Conservation (phyloP, 2,888 invertebrate species). For the Oxycera nigricornis region DNA sequence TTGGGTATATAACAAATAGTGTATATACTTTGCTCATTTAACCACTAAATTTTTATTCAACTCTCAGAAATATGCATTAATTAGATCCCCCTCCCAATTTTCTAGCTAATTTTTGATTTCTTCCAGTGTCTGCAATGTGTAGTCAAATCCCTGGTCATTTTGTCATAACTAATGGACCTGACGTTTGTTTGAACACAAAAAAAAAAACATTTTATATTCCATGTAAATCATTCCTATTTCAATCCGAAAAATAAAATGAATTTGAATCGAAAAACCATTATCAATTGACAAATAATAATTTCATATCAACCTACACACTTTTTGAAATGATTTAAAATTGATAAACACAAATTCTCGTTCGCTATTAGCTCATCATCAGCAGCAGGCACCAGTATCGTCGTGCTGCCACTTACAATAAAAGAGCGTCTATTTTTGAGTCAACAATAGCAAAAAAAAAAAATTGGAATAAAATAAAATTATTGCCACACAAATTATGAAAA, state of each 20-base stretch:
- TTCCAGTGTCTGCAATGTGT: no score
- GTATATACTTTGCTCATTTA: no score
- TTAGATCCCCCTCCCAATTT: no score
- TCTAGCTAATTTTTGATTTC: no score
- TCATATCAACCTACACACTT: constrained; percentile 27
- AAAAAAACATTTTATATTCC: no score
- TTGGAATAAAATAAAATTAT: constrained; percentile 19
- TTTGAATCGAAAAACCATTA: background rate
- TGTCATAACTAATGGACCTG: no score
- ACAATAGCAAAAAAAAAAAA: background rate
- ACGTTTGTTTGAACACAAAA: no score
- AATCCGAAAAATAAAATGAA: background rate
- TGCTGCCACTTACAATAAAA: background rate
- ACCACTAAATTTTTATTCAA: no score
- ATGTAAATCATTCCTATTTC: no score
- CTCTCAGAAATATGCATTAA: no score
- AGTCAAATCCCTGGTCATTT: no score
- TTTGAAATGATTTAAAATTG: background rate
- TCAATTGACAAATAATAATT: constrained; percentile 30
- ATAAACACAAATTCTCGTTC: background rate
- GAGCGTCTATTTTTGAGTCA: background rate
- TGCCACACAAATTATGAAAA: constrained; percentile 23
- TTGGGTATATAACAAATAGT: no score
- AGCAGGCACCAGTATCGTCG: background rate
- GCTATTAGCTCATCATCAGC: background rate